These are phyloP conservation scores for Lethenteron camtschaticum DNA, from an alignment of 2,113 vertebrate species.

Conservation along the genomic window DNA sequence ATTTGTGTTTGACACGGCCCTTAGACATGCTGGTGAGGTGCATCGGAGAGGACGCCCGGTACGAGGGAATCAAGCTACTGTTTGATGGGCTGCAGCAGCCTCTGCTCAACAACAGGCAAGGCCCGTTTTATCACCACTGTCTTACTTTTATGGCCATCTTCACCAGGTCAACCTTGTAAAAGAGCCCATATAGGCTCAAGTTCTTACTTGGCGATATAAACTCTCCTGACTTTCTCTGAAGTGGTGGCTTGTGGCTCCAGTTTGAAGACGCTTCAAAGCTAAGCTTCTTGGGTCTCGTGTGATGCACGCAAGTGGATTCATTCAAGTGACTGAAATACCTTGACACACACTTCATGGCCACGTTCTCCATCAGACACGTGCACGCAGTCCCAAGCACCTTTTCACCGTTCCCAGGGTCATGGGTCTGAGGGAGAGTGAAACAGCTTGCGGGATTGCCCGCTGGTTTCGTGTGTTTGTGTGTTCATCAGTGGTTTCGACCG, in stretches of 20 bases:
- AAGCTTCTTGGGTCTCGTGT: too few species aligned
- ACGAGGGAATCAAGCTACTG: constrained; percentile 51
- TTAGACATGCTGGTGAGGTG: constrained; percentile 50
- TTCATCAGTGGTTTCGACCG: too few species aligned
- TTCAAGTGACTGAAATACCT: too few species aligned
- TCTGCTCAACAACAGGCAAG: constrained; percentile 88
- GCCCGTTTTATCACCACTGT: background rate
- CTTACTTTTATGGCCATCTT: background rate
- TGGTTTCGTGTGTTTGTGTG: too few species aligned
- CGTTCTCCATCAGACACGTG: too few species aligned
- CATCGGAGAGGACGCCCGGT: constrained; percentile 58
- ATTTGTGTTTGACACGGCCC: background rate
- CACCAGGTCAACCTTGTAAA: background rate
- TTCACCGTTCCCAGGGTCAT: too few species aligned
- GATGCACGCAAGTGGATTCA: too few species aligned
- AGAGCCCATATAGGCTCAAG: background rate
- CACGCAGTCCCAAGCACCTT: too few species aligned
- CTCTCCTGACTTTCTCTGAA: background rate
- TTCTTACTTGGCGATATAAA: background rate
- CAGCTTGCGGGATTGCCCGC: too few species aligned
- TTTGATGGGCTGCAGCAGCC: constrained; percentile 76
- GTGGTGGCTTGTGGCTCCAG: background rate
- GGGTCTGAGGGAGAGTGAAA: too few species aligned
- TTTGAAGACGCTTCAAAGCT: background rate
- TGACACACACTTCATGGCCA: too few species aligned